These are phyloP conservation scores for Gila orcuttii DNA, from an alignment of 2,113 vertebrate genomes.

Conservation along the genomic window DNA sequence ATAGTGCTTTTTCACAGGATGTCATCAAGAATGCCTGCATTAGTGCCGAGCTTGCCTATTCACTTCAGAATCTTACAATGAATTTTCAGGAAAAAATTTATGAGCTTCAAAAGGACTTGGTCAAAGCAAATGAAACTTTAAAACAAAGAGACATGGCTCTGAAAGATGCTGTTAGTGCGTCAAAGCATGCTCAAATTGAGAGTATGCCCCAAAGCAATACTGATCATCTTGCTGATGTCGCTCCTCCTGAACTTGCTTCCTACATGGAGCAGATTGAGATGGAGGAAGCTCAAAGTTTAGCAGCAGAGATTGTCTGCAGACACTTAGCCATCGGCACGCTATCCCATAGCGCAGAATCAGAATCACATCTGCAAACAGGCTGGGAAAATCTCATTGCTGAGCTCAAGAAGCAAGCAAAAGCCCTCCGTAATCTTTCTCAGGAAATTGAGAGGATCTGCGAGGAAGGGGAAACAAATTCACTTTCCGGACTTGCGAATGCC, in stretches of 20 bases:
- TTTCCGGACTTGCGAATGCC: slow-evolving; percentile 77
- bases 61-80: slow-evolving; percentile 81
- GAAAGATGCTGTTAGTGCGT: slow-evolving; percentile 78
- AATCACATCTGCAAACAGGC: slow-evolving; percentile 73
- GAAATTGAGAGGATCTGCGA: slow-evolving; percentile 78
- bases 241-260: slow-evolving; percentile 67
- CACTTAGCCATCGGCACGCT: slow-evolving; percentile 63
- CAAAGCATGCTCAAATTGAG: slow-evolving; percentile 79
- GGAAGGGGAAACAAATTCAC: slow-evolving; percentile 66
- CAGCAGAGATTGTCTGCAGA: slow-evolving; percentile 70
- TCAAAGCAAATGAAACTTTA: slow-evolving; percentile 79
- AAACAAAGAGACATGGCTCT: slow-evolving; percentile 82
- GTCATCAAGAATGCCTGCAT: slow-evolving; percentile 71
- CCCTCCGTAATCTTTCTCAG: slow-evolving; percentile 82
- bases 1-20: slow-evolving; percentile 50
- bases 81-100: slow-evolving; percentile 82
- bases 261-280: slow-evolving; percentile 74
- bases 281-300: slow-evolving; percentile 68
- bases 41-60: slow-evolving; percentile 87
- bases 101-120: slow-evolving; percentile 83
- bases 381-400: slow-evolving; percentile 85
- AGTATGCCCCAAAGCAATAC: slow-evolving; percentile 79
- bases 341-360: slow-evolving; percentile 64
- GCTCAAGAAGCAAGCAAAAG: slow-evolving; percentile 83
- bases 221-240: slow-evolving; percentile 69